Evolutionary conservation across 92 coral and sea anemone genomes (phyloP), one percentile per base, ranked within the genome.

Genomic region (Pocillopora grandis): DNA sequence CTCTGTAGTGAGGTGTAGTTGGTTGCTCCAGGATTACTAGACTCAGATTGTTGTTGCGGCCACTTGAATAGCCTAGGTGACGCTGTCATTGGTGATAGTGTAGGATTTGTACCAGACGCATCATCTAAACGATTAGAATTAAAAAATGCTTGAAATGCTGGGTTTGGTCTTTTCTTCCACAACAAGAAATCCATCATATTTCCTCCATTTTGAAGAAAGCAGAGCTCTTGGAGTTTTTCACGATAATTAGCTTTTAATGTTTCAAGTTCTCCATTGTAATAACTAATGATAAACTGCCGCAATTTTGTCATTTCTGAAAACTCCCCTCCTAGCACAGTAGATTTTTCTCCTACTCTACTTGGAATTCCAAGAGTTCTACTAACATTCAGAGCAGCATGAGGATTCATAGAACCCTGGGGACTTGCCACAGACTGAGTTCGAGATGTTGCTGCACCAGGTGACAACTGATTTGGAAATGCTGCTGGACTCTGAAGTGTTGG

Each of bases 141-240:
- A 10, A 92, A 83, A 76, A 90, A 94, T 21, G 85, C 85, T 42
- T 88, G 77, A 71, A 93, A 84, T 58, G 92, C 95, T 5, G 95
- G 91, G 55, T 76, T 89, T 75, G 98, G 96, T 64, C 91, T 90
- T 74, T 97, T 76, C 84, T 92, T 92, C 98, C 96, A 96, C 0
- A 83, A 63, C 10, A 91, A 91, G 85, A 90, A 90, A 79, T 96
- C 98, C 90, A 96, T 91, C 75, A 96, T 80, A 66, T 90, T 94
- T 55, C 96, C 96, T 35, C 98, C 98, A 87, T 71, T 91, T 86
- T 96, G 98, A 74, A 96, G 98, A 84, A 96, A 96, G 85, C 76
- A 96, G 71, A 96, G 77, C 76, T 96, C 98, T 76, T 94, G 98
- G n/a, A 96, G 85, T 73, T 93, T 96, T 70, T 94, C 98, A 19